Base-by-base conservation (phyloP, 2,113 vertebrate genomes). In the Herpailurus yagouaroundi region DNA sequence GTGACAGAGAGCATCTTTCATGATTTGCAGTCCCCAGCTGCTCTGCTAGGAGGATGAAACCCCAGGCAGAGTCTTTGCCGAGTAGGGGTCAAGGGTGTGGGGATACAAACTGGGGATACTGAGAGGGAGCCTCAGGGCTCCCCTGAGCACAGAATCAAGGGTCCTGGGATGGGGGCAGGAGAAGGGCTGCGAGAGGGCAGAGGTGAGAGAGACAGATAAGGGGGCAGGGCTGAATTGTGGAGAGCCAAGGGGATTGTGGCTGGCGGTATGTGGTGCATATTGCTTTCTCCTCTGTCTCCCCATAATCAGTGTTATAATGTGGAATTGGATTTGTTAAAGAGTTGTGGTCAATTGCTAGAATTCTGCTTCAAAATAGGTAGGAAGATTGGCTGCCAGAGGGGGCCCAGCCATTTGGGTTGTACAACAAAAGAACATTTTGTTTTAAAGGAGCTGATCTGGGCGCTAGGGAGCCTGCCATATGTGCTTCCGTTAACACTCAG, bases 211-310 rank as follows among this genome's bases (percentile, higher is more conserved):
- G 41, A 33, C 19, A 38, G 33, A 57, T 33, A 33, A 71, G 45
- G 25, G 18, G 79, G 7, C 1, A 1, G 45, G 25, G 29, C 38
- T 18, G 63, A 50, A 21, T 55, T 45, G 12, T 11, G 66, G 45
- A 36, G 79, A 87, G 52, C 29, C 8, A 1, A 18, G 69, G 14
- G 25, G 12, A 10, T 4, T 68, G 45, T 8, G 2, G 7, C 2
- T 4, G 25, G 0, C 63, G 38, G 29, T 7, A 36, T 1, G 7
- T 50, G 16, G 4, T 7, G 5, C 57, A 3, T 73, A 0, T 31
- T 68, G 27, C 33, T 63, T 95, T 79, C 48, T 95, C n/a, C 71
- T 95, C 29, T 52, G 29, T 88, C 64, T 83, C 60, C 38, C 23
- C n/a, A 7, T 45, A 15, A 38, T 64, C 21, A 1, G 0, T 14